Base-by-base conservation (phyloP, 1,140 invertebrate species). In the Drosophila punjabiensis region DNA sequence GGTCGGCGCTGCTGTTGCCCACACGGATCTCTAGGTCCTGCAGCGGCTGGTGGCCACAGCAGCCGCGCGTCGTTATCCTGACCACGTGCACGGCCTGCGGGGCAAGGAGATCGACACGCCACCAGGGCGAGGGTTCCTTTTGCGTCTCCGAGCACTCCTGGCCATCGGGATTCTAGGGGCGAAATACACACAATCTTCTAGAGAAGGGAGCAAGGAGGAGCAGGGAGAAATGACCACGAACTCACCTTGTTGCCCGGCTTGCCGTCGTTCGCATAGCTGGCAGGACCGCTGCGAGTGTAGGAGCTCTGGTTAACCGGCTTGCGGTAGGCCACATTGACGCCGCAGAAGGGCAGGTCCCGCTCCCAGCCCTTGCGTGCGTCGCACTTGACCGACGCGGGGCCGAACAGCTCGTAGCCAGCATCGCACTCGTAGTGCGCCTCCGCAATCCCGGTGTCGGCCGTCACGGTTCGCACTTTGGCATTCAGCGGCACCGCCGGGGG, bases 1-100 rank as follows among this genome's bases (percentile, higher is more conserved):
- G 93, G 81, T 97, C 97, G 4, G 95, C 95, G 60, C 97, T 97
- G 92, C 97, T 98, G 92, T 98, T 98, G 28, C 98, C 98, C 7
- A 98, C 97, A 41, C 98, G 94, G 68, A 98, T 98, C 94, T 98
- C 98, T 50, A 98, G 94, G 93, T 98, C 98, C 93, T 98, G 96
- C 32, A 98, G 94, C n/a, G 97, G 97, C 86, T 98, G 96, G 87
- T 98, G 97, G 82, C 97, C 97, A 76, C 97, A 97, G 79, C 97
- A 97, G 32, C 97, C 97, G 93, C 97, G 95, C 0, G 97, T 98
- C 2, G 97, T 97, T 13, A 98, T 96, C 64, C 97, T 93, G 11
- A 98, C 96, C 10, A 97, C 96, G 86, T 96, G 96, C 39, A 98
- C 95, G 11, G 97, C 95, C 90, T 98, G 98, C 13, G 97, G 95